Evolutionary conservation across 2,888 invertebrate genomes (phyloP), one percentile per base, ranked within the genome.

Genomic region (Hydraecia micacea): DNA sequence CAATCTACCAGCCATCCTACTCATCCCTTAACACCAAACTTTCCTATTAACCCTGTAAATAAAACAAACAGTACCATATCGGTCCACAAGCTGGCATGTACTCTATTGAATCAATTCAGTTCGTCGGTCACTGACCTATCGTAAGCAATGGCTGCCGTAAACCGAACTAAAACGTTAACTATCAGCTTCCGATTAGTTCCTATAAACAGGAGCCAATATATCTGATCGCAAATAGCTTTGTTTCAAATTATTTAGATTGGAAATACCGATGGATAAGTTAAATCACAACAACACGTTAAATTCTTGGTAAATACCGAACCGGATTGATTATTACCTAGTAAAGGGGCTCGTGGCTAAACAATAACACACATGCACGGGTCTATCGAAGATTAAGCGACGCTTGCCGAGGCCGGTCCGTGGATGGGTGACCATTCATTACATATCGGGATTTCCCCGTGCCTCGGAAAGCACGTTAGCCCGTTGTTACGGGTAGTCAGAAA

Each of bases 101-200:
- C 49, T 66, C 73, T 75, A 62, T 75, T 67, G 71, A 83, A 87
- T 87, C 79, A 85, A 80, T 75, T 79, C 72, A 75, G 69, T 60
- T 68, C 76, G 18, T 73, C 87, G 90, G 90, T 90, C 91, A 86
- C 89, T 91, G 90, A 91, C 91, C 91, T 91, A 88, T 86, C 87
- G 75, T 83, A 90, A 85, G 66, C 71, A 80, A 86, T 79, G 81
- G 80, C 77, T 28, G 77, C 69, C 70, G 28, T 69, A 67, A 81
- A 68, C 70, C 46, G 67, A 75, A 79, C 70, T 86, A 62, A 73
- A 83, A 75, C 84, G 68, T 83, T 75, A 71, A 75, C 78, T 82
- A 82, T 62, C 75, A 60, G 62, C 49, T 65, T 28, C 49, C 70
- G 75, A 71, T 60, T 60, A 66, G 74, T 65, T 28, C 49, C 67